Conservation (phyloP, 1,140 invertebrate genomes). For the Drosophila punjabiensis region DNA sequence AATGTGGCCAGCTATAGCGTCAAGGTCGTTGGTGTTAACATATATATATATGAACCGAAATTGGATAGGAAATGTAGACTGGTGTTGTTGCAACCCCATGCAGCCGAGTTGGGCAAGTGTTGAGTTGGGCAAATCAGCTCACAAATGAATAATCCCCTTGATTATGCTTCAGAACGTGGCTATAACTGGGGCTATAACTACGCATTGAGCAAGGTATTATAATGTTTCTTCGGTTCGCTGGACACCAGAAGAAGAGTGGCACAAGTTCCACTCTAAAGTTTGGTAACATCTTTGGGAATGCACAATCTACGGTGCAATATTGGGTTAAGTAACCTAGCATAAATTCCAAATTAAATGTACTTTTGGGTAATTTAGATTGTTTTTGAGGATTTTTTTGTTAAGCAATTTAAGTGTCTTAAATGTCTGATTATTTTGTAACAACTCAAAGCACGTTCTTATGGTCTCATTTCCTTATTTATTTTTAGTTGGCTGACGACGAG, state of each 20-base stretch:
- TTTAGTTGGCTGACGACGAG: conserved; percentile 42
- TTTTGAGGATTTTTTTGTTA: neutral
- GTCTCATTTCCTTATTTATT: conserved; percentile 5
- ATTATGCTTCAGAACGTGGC: conserved; percentile 19
- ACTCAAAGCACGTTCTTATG: neutral
- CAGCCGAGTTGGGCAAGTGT: neutral
- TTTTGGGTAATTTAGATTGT: neutral
- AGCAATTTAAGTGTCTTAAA: neutral
- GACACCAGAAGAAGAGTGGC: neutral
- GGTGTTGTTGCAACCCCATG: conserved; percentile 7
- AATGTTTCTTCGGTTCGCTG: neutral
- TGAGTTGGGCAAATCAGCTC: conserved; percentile 29
- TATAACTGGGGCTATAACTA: neutral
- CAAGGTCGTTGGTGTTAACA: conserved; percentile 57
- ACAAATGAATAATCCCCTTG: neutral
- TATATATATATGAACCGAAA: neutral
- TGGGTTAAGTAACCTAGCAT: neutral
- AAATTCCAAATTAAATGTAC: neutral
- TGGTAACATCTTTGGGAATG: neutral
- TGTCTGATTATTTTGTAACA: neutral
- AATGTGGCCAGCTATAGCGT: conserved; percentile 46
- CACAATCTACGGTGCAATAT: neutral
- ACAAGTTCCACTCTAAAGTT: neutral
- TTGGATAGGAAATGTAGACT: neutral
- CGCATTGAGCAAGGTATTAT: neutral